phyloP scores from a whole-genome alignment of 1,140 invertebrate genomes.

The Diprion similis region DNA sequence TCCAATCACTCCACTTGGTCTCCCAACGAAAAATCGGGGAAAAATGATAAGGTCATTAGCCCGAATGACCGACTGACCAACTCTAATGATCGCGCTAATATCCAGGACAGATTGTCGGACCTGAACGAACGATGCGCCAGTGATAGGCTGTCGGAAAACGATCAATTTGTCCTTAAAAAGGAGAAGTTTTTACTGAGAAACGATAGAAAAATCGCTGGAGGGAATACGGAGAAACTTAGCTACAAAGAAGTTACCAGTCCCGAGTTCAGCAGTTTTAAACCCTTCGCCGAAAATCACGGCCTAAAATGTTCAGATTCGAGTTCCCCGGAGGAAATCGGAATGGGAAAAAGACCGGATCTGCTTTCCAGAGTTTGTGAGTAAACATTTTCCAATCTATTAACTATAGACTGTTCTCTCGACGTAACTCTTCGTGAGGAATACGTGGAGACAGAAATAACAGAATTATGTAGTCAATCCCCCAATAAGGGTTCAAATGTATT shows the following conservation, averaged over 20 bases:
- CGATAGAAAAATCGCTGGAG: conserved; percentile 57
- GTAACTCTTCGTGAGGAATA: not conserved
- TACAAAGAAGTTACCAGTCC: conserved; percentile 55
- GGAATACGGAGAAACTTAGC: conserved; percentile 47
- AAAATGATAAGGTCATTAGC: conserved; percentile 27
- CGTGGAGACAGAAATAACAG: not conserved
- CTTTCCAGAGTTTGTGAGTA: conserved; percentile 72
- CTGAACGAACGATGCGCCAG: conserved; percentile 43
- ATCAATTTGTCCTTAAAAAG: conserved; percentile 33
- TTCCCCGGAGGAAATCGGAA: conserved; percentile 47
- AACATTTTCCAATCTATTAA: not conserved
- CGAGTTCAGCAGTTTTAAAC: conserved; percentile 58
- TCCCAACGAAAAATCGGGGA: conserved; percentile 60
- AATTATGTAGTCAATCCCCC: not conserved
- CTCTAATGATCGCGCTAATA: conserved; percentile 38
- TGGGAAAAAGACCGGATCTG: conserved; percentile 69
- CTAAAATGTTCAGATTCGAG: conserved; percentile 38
- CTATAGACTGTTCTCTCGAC: too few relatives aligned
- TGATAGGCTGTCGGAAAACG: conserved; percentile 32
- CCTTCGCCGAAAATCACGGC: conserved; percentile 36
- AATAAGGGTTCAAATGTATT: not conserved
- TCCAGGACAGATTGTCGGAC: conserved; percentile 33
- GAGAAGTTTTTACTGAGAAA: conserved; percentile 59
- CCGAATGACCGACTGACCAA: conserved; percentile 36
- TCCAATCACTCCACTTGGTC: conserved; percentile 62